phyloP scores from a whole-genome alignment of 2,888 invertebrate species.

The Graphium colonna region DNA sequence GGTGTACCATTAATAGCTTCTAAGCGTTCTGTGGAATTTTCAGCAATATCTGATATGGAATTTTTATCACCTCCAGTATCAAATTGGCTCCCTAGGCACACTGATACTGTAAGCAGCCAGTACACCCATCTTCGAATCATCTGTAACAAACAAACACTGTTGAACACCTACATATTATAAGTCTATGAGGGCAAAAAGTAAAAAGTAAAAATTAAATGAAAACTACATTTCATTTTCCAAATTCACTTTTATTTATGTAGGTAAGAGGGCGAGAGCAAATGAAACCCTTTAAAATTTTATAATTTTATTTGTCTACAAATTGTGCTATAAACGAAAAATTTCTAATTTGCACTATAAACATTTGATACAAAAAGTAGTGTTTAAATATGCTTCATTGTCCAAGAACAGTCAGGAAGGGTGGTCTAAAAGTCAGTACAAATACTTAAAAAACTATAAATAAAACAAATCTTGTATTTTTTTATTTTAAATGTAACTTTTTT shows the following conservation, averaged over 20 bases:
- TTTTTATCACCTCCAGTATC: constrained; percentile 61
- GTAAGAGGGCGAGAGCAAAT: constrained; percentile 65
- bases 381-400: constrained; percentile 18
- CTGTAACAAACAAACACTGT: constrained; percentile 67
- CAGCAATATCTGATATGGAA: constrained; percentile 49
- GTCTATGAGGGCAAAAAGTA: constrained; percentile 36
- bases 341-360: constrained; percentile 17
- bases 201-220: constrained; percentile 54
- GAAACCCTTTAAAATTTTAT: constrained; percentile 70
- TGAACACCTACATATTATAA: constrained; percentile 39
- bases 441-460: no score
- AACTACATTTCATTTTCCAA: constrained; percentile 69
- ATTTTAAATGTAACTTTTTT: no score
- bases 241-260: constrained; percentile 69
- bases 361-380: constrained; percentile 12
- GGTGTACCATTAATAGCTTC: constrained; percentile 79
- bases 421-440: constrained; percentile 25
- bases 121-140: constrained; percentile 58
- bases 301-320: constrained; percentile 60
- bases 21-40: constrained; percentile 62
- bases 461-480: no score
- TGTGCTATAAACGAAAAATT: constrained; percentile 19
- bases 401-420: constrained; percentile 21
- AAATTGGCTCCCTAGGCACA: constrained; percentile 57
- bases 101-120: constrained; percentile 44